Base-by-base conservation (phyloP, 2,888 invertebrate genomes). In the Anthophora plumipes region DNA sequence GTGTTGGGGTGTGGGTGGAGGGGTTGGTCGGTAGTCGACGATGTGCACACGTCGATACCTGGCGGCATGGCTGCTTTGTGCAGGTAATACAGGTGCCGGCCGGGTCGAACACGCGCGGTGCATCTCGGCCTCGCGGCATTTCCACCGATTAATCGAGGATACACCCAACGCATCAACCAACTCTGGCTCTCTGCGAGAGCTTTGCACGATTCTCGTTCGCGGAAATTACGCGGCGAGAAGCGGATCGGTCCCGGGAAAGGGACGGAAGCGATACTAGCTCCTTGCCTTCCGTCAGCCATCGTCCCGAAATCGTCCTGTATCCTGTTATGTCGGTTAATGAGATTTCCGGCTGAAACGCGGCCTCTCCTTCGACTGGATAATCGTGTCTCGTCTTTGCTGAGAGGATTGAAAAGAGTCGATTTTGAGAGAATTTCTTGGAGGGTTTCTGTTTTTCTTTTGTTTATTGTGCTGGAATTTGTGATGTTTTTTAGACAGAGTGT, bases 11-110 rank as follows among this genome's bases (percentile, higher is more conserved):
- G 31, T 55, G 50, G 8, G 48, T 37, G 6, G 20, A 6, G 0
- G 68, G 25, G 2, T 12, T 39, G 48, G 54, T 85, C 90, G 88
- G 82, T 88, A 88, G 88, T 69, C 89, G 82, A 83, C 77, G 83
- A 80, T 76, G 88, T 83, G 43, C 55, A 67, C 55, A 89, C 88
- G 90, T 91, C 90, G 89, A 91, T 90, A 89, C 82, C 77, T 82
- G 57, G 52, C 55, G 50, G 69, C 50, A 70, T 41, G 63, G 20
- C 66, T 59, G 84, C 87, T 87, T 87, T 87, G 87, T 85, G 77
- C 83, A 54, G 77, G 77, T 85, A 87, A 85, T 82, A 77, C 83
- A 82, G 78, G 81, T 85, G 84, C 84, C 84, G 84, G 83, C 77
- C 68, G 72, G 78, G 72, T 61, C 60, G 77, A 77, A 75, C 73